phyloP scores from a whole-genome alignment of 2,797 vertebrate genomes.

The Harpagifer antarcticus region DNA sequence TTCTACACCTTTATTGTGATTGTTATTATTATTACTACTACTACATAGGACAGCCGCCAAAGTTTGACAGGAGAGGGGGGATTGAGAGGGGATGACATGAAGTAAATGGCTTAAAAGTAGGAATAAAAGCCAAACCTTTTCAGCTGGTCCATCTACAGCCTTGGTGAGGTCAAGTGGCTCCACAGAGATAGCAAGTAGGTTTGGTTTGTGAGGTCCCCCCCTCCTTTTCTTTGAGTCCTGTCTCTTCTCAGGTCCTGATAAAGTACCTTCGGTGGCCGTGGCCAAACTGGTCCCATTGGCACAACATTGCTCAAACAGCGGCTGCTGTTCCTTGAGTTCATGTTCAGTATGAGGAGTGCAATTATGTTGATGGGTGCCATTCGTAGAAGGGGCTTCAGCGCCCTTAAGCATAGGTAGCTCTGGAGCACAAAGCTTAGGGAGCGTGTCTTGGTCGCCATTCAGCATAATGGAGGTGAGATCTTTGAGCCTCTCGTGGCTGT shows the following conservation, averaged over 20 bases:
- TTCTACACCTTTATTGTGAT: too few relatives aligned
- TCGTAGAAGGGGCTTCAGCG: conserved; percentile 84
- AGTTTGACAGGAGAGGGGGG: too few relatives aligned
- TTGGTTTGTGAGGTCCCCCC: conserved; percentile 87
- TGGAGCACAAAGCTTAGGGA: conserved; percentile 84
- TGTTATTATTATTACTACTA: too few relatives aligned
- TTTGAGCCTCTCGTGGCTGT: conserved; percentile 90
- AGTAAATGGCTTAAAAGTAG: neutral
- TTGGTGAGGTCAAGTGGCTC: conserved; percentile 29
- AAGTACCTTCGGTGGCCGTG: conserved; percentile 55
- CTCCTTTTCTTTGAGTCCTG: conserved; percentile 83
- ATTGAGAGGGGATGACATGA: too few relatives aligned
- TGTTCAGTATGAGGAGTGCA: conserved; percentile 84
- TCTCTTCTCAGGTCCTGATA: conserved; percentile 59
- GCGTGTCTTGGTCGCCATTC: conserved; percentile 91
- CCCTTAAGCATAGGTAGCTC: conserved; percentile 89
- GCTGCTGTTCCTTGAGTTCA: conserved; percentile 81
- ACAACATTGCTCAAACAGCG: conserved; percentile 88
- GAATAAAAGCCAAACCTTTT: conserved; percentile 64
- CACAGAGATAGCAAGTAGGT: conserved; percentile 50
- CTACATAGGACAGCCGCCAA: too few relatives aligned
- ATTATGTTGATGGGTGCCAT: conserved; percentile 84
- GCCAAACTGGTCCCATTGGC: conserved; percentile 84
- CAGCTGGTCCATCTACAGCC: conserved; percentile 36
- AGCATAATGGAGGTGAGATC: conserved; percentile 94